Conservation (phyloP, 2,888 invertebrate species). For the Boloria selene region DNA sequence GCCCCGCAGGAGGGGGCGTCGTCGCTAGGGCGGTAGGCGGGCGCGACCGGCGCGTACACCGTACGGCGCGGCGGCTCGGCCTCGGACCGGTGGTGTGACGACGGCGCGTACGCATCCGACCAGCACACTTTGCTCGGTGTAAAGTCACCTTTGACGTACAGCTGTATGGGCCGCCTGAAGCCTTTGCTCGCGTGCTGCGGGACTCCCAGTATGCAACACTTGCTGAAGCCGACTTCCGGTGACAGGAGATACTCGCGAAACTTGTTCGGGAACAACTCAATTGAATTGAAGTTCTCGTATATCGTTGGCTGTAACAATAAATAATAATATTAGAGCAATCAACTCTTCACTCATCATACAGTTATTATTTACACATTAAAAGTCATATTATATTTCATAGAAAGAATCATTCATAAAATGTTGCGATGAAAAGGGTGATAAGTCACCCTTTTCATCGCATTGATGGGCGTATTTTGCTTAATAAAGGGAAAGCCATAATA, state of each 20-base stretch:
- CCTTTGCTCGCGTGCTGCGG: conserved; percentile 93
- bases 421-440: too few species aligned
- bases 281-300: conserved; percentile 91
- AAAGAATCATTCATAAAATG: too few species aligned
- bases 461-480: too few species aligned
- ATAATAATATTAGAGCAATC: conserved; percentile 2
- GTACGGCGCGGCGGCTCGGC: conserved; percentile 80
- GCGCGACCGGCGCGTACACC: conserved; percentile 76
- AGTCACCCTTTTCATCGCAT: too few species aligned
- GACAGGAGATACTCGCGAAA: conserved; percentile 96
- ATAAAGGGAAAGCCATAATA: too few species aligned
- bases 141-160: conserved; percentile 85
- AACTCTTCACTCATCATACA: too few species aligned
- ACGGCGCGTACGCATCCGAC: conserved; percentile 85
- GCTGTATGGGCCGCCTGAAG: conserved; percentile 91
- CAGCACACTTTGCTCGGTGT: conserved; percentile 84
- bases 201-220: conserved; percentile 92
- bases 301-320: conserved; percentile 87
- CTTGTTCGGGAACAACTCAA: conserved; percentile 94
- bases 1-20: conserved; percentile 79
- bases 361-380: too few species aligned
- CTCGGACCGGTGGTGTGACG: conserved; percentile 83
- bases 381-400: too few species aligned
- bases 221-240: conserved; percentile 95
- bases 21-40: conserved; percentile 76